These are phyloP conservation scores for Oreochromis aureus DNA, from an alignment of 2,113 vertebrate species.

Conservation along the genomic window DNA sequence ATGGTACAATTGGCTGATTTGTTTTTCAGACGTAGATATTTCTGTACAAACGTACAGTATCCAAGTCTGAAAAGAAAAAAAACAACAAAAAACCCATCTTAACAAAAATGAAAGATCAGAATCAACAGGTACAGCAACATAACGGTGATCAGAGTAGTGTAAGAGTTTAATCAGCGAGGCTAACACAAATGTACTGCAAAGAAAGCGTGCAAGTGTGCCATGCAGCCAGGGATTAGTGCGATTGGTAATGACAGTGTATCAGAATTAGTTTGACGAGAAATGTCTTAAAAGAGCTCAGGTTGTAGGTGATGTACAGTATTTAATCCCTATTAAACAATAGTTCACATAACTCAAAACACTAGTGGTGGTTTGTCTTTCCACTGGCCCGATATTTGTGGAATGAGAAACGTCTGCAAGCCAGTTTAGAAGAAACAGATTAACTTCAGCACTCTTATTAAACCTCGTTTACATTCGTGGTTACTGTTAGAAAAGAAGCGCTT, in stretches of 20 bases:
- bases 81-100: background rate
- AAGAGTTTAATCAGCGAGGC: background rate
- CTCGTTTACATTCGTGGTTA: background rate
- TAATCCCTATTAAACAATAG: constrained; percentile 38
- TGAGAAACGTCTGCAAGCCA: constrained; percentile 12
- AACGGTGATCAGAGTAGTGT: background rate
- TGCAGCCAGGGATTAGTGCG: constrained; percentile 50
- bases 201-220: constrained; percentile 53
- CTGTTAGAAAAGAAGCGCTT: background rate
- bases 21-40: background rate
- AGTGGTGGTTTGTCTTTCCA: background rate
- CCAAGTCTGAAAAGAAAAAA: background rate
- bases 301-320: background rate
- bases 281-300: background rate
- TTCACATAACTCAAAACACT: constrained; percentile 43
- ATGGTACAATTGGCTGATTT: background rate
- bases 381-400: background rate
- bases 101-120: background rate
- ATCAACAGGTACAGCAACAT: background rate
- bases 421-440: background rate
- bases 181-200: background rate
- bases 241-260: background rate
- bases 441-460: background rate
- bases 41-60: background rate
- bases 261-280: constrained; percentile 31